Evolutionary conservation across 2,888 invertebrate species (phyloP), one percentile per base, ranked within the genome.

Genomic region (Hemithea aestivaria): DNA sequence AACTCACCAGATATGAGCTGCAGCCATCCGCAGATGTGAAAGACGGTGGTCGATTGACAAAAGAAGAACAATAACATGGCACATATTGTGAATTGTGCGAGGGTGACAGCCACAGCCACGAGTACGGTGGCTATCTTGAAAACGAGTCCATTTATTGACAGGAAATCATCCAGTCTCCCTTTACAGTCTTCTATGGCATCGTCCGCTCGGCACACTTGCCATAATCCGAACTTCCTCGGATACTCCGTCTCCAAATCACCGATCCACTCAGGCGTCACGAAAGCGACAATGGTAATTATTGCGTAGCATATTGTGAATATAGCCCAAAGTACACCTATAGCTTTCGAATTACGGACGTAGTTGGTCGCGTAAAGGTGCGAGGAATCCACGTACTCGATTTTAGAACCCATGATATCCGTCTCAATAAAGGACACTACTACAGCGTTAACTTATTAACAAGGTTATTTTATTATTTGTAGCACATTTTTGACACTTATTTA

Each of bases 231-330:
- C 76, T 96, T 94, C 35, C 97, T 97, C 1, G 95, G 94, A 65
- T 93, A 94, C 56, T 95, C 94, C 49, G 95, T 93, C 58, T 94
- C 93, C 58, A 93, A 87, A 80, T 94, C 94, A 7, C 95, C 95
- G 47, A 96, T 90, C 96, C 96, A 95, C 83, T 97, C 94, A 26
- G 97, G 97, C 47, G 98, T 98, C 40, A 98, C 93, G 77, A 99
- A 97, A 2, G 97, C 95, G 20, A 99, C 96, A 56, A 96, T 93
- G 63, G 94, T 94, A 67, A 99, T 96, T 67, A 99, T 97, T 51
- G 96, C 96, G 78, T 96, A 98, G 84, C 98, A 98, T 71, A 98
- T 95, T 54, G 97, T 96, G 83, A 99, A 98, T 70, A 99, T 95
- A 48, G 95, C 98, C 99, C 99, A 99, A 56, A 98, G 90, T 45